Base-by-base conservation (phyloP, 2,888 invertebrate species). In the Creontiades dilutus region DNA sequence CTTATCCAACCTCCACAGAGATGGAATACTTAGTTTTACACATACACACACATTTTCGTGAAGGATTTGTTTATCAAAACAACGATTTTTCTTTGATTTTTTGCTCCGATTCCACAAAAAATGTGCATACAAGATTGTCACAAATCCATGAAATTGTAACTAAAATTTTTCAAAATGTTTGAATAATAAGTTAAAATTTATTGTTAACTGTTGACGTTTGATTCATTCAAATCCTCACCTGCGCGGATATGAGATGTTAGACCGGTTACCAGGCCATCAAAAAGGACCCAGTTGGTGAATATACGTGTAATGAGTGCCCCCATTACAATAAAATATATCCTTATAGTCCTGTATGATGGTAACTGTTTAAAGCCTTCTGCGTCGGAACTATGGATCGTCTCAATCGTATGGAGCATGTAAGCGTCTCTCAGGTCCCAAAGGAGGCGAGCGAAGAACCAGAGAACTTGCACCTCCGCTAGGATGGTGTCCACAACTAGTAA, bases 221-320 rank as follows among this genome's bases (percentile, higher is more conserved):
- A n/a, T 37, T 37, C 37, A 37, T 37, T 37, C 37, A 37, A 16
- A 52, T 52, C 13, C 47, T 23, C 16, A 85, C 85, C 85, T 27
- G 85, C 85, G 7, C 57, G 57, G n/a, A 57, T 37, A n/a, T 57
- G 55, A 0, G 85, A 37, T 14, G 37, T 57, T 13, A 57, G 16
- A 12, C 85, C 55, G 37, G 57, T 55, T 9, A 23, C 27, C n/a
- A 85, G 16, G 27, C 85, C 85, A 37, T 85, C 85, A n/a, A 85
- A 85, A 23, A 85, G 61, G 13, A 85, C 37, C 85, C 85, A 85
- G 37, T 85, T 55, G 2, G 55, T 46, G 57, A 61, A 61, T 13
- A 85, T 57, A 16, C 61, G 57, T 27, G 61, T 85, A 11, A 55
- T 28, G 23, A 85, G n/a, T 13, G 85, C 85, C 28, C 85, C 85